Evolutionary conservation across 2,797 vertebrate species (phyloP), one percentile per base, ranked within the genome.

Genomic region (Myotis findleyi): DNA sequence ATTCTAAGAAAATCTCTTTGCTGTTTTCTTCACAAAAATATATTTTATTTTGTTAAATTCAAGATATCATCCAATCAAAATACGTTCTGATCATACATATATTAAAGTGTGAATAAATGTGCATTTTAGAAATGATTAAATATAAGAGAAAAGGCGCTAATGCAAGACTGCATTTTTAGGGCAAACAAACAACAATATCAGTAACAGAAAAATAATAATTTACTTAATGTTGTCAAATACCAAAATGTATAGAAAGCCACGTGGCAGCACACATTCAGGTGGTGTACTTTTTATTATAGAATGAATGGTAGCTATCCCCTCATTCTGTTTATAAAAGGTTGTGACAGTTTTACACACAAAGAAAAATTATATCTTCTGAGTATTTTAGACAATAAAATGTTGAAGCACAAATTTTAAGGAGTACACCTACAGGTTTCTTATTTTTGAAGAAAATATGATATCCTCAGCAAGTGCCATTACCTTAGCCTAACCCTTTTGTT

Each of bases 281-380:
- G 3, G 18, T 57, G 4, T 12, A 41, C 14, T 73, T 57, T 76
- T 41, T 76, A 59, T 79, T 10, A 27, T 59, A 21, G 7, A 90
- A 49, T n/a, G 72, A 49, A 44, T 51, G 21, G 1, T n/a, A 66
- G 27, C 7, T 92, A 1, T 66, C 0, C 2, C n/a, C 5, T 66
- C 6, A 82, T 83, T 71, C 27, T 41, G 21, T 3, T 96, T 97
- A 94, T 77, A 88, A 95, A 68, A 47, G 3, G 1, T 41, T 41
- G 3, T 55, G 9, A 55, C 10, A 44, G 13, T 49, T 80, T 82
- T 38, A 47, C 4, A 51, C 2, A 72, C 1, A 80, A 86, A 85
- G 14, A 84, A 33, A 87, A 83, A 71, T 64, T 14, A 38, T 8
- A 69, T 81, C 3, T 41, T 10, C 9, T 82, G 17, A 92, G 30